Percentiles rank a stretch among this genome's conserved stretches.
Evolutionary conservation across 2,888 invertebrate genomes (phyloP).

Genomic region (Pseudococcus jackbeardsleyi): DNA sequence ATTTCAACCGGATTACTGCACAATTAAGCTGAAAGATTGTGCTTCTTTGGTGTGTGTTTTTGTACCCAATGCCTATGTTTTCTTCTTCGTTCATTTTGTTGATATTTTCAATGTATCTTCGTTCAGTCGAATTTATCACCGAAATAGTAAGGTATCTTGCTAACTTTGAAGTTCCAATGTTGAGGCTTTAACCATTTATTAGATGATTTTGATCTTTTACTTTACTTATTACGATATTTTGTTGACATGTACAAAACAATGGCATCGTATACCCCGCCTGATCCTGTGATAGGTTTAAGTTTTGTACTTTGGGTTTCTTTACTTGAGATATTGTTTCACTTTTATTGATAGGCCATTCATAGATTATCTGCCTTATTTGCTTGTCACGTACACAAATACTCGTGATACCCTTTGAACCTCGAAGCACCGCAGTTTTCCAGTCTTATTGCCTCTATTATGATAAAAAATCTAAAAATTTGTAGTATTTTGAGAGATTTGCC

Average conservation of each 20-base stretch:
- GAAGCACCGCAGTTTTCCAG: background rate
- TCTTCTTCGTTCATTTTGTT: background rate
- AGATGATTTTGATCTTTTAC: background rate
- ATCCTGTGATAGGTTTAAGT: background rate
- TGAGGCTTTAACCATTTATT: background rate
- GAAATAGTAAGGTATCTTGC: background rate
- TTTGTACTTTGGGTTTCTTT: background rate
- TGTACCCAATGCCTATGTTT: conserved; percentile 12
- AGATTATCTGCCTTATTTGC: background rate
- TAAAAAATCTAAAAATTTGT: no score
- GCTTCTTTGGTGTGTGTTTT: background rate
- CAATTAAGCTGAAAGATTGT: background rate
- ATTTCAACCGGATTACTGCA: background rate
- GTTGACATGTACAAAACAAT: background rate
- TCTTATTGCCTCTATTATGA: background rate
- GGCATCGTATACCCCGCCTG: background rate
- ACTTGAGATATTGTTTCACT: background rate
- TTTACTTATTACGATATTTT: background rate
- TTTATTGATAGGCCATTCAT: background rate
- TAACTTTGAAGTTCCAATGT: background rate
- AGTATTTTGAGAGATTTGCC: background rate
- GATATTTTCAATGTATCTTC: background rate
- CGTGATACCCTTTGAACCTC: background rate
- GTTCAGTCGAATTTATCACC: background rate
- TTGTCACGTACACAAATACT: background rate